Base-by-base conservation (phyloP, 2,113 vertebrate genomes). In the Rhinogobius similis region DNA sequence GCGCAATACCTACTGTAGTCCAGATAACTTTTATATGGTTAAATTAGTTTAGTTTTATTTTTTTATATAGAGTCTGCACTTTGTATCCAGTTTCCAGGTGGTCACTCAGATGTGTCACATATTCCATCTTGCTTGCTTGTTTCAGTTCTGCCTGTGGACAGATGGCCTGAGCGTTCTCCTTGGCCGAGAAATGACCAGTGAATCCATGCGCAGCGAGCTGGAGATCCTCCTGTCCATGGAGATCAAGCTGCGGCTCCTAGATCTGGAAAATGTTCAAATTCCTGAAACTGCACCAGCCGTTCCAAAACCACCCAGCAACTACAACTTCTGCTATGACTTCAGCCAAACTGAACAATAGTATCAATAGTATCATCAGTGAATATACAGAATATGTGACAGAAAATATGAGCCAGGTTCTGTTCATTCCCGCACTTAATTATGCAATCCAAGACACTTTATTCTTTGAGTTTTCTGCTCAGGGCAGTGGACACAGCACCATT, bases 151-250 rank as follows among this genome's bases (percentile, higher is more conserved):
- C 92, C 87, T 99, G 81, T 99, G 98, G 98, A 97, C 94, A 0
- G 98, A 99, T 0, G 98, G 97, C 10, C 90, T 99, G 82, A 98
- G 91, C 0, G 94, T 96, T 44, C 92, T 99, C 11, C 93, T 99
- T 73, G 97, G 96, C 43, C 91, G 90, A 46, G 94, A 96, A 29
- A 98, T 99, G 97, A 92, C 86, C 13, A 99, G 98, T 0, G 96
- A 99, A 65, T 91, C 94, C 73, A 98, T 92, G 14, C 95, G 94
- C 76, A 96, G 94, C 0, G 98, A 99, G 82, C 92, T 99, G 67
- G 97, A 99, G 59, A 94, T 96, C 81, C 94, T 99, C 71, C 93
- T 99, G 41, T 95, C 96, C 7, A 98, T 99, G 96, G 98, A 99
- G 87, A 96, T 99, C 56, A 99, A 99, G 82, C 93, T 99, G 86